Evolutionary conservation across 2,888 invertebrate genomes (phyloP).

Genomic region (Oxystoma pomonae): DNA sequence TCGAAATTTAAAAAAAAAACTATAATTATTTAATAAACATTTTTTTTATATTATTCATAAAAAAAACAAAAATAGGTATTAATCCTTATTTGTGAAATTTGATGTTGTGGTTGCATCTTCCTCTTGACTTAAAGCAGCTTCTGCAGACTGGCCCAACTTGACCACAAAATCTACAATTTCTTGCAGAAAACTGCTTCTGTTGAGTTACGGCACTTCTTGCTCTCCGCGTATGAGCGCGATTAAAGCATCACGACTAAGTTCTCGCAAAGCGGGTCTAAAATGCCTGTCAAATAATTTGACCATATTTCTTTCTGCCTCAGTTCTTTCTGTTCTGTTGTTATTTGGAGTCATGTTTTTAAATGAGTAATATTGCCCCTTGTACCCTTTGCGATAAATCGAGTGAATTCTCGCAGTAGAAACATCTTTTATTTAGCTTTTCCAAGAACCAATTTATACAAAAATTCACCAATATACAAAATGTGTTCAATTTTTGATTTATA

Average conservation of each 20-base stretch:
- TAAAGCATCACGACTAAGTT: slow-evolving; percentile 5
- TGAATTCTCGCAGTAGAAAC: too few relatives aligned
- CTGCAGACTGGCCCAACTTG: slow-evolving; percentile 4
- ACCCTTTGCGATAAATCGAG: too few relatives aligned
- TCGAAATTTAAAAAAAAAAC: neutral
- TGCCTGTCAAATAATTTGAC: slow-evolving; percentile 7
- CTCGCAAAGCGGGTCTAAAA: slow-evolving; percentile 13
- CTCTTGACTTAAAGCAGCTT: slow-evolving; percentile 4
- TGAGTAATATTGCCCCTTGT: slow-evolving; percentile 5
- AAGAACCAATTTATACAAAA: too few relatives aligned
- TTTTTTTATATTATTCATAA: neutral
- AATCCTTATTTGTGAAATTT: slow-evolving; percentile 1
- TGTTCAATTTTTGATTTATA: too few relatives aligned
- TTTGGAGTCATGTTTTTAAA: slow-evolving; percentile 8
- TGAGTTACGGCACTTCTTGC: slow-evolving; percentile 6
- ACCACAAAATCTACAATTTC: slow-evolving; percentile 2
- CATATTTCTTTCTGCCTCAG: slow-evolving; percentile 4
- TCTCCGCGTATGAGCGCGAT: slow-evolving; percentile 8
- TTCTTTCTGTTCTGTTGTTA: slow-evolving; percentile 5
- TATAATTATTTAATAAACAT: neutral
- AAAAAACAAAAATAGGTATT: slow-evolving; percentile 2
- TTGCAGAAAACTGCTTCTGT: slow-evolving; percentile 7
- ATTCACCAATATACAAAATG: too few relatives aligned
- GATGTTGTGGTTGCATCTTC: slow-evolving; percentile 5
- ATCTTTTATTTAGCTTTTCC: too few relatives aligned